Evolutionary conservation across 2,113 vertebrate species (phyloP).

Genomic region (Puffinus mauretanicus): DNA sequence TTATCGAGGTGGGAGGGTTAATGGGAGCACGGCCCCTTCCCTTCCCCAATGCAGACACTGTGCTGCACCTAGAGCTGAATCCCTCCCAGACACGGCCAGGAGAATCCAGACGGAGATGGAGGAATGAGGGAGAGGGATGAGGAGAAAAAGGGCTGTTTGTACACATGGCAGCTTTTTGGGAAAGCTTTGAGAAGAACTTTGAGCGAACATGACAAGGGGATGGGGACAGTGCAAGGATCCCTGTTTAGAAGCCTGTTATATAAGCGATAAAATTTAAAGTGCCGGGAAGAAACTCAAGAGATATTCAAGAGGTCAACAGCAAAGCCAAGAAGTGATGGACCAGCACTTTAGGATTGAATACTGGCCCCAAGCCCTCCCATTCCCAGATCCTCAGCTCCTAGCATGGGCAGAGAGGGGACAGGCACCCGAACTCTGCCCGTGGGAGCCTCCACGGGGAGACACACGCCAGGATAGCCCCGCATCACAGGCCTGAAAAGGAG

Average conservation of each 20-base stretch:
- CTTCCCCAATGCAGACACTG: background rate
- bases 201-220: background rate
- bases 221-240: background rate
- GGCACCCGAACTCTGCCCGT: background rate
- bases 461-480: fast-evolving
- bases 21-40: fast-evolving
- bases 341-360: background rate
- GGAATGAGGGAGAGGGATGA: background rate
- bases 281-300: background rate
- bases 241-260: background rate
- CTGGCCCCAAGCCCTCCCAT: background rate
- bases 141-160: background rate
- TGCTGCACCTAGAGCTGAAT: background rate
- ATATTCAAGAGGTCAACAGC: background rate
- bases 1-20: background rate
- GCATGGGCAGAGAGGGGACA: background rate
- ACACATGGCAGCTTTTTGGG: background rate
- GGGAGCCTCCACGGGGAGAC: background rate
- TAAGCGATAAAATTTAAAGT: background rate
- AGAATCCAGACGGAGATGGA: background rate
- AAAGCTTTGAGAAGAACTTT: background rate
- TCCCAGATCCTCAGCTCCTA: background rate
- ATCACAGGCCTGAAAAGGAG: background rate
- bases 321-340: background rate
- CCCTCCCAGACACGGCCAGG: background rate